Evolutionary conservation across 2,888 invertebrate genomes (phyloP).

Genomic region (Chymomyza procnemis): DNA sequence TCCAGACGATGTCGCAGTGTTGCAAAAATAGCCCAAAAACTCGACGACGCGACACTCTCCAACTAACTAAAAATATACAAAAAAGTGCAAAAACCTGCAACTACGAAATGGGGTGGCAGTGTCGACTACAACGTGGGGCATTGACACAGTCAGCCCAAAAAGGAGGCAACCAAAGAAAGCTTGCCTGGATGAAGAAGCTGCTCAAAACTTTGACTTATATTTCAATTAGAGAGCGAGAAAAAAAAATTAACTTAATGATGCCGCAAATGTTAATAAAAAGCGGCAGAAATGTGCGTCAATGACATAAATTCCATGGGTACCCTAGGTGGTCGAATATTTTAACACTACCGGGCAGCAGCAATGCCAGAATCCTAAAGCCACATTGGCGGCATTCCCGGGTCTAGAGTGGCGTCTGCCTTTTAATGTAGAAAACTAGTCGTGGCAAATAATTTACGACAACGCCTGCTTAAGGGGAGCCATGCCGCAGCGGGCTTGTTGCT

Average conservation of each 20-base stretch:
- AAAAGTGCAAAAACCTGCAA: not conserved
- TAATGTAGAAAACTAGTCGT: conserved; percentile 75
- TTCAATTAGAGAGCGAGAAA: conserved; percentile 58
- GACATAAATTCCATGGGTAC: conserved; percentile 70
- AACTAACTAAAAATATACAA: conserved; percentile 33
- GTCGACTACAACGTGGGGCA: not conserved
- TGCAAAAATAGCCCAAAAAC: conserved; percentile 39
- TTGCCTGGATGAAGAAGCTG: conserved; percentile 36
- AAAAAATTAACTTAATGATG: conserved; percentile 61
- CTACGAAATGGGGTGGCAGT: not conserved
- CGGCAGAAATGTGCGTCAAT: conserved; percentile 68
- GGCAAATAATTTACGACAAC: conserved; percentile 73
- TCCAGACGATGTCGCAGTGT: conserved; percentile 32
- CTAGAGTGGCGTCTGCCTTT: conserved; percentile 68
- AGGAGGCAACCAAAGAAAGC: conserved; percentile 26
- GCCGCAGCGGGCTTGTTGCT: not conserved
- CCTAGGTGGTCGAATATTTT: conserved; percentile 75
- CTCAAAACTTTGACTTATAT: conserved; percentile 58
- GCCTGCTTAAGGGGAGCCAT: conserved; percentile 37
- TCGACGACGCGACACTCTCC: conserved; percentile 2
- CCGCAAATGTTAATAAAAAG: conserved; percentile 70
- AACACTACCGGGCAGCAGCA: conserved; percentile 67
- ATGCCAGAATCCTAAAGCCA: not conserved
- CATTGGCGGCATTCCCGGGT: not conserved
- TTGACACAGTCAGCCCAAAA: not conserved